phyloP scores from a whole-genome alignment of 2,797 vertebrate species.

The Cossypha polioptera region DNA sequence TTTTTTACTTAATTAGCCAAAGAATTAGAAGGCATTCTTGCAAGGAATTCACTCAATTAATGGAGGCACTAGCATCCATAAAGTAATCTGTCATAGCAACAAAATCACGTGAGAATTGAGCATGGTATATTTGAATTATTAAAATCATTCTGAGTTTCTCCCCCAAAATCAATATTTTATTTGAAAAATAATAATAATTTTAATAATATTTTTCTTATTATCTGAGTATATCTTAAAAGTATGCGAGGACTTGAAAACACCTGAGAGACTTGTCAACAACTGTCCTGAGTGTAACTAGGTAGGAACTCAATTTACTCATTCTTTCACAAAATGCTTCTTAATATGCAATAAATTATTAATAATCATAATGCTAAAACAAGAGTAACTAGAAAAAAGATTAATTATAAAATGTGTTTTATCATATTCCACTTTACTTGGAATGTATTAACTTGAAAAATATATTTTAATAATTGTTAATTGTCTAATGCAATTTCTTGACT shows the following conservation, averaged over 20 bases:
- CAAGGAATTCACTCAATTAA: neutral
- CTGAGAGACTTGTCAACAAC: neutral
- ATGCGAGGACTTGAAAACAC: neutral
- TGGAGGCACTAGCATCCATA: neutral
- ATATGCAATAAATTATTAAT: neutral
- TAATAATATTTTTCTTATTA: neutral
- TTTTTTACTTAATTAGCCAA: neutral
- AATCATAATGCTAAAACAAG: neutral
- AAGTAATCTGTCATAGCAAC: neutral
- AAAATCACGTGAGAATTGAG: neutral
- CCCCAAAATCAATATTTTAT: neutral
- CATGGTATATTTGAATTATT: neutral
- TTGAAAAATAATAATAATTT: neutral
- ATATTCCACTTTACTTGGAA: neutral
- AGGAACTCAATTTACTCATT: neutral
- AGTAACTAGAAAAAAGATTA: neutral
- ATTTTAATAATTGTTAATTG: neutral
- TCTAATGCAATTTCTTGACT: neutral
- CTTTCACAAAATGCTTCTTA: neutral
- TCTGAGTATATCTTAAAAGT: neutral
- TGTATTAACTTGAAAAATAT: neutral
- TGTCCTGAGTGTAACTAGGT: neutral
- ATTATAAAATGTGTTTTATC: neutral
- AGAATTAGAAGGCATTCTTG: neutral
- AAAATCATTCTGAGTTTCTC: neutral